Evolutionary conservation across 1,140 invertebrate genomes (phyloP), one percentile per base, ranked within the genome.

Genomic region (Scaptomyza pallida): DNA sequence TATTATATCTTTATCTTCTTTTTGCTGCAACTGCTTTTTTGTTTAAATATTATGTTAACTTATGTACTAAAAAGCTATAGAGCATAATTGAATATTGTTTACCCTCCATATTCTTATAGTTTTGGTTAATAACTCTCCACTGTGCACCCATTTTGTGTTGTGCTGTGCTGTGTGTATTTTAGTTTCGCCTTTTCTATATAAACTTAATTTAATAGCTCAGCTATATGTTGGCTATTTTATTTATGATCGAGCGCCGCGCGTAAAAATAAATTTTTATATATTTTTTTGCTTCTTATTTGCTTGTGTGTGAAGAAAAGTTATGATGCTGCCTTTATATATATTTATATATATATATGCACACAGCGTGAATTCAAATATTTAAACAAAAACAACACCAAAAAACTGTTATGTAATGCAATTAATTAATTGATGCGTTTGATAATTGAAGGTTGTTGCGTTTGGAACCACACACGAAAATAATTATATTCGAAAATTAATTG

Each of bases 41-140:
- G n/a, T n/a, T 35, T 35, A 35, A 35, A 12, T 35, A 12, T 35
- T 3, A 35, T 3, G 6, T 26, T 0, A 35, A 35, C 10, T 12
- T 35, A 35, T 12, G 33, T 12, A 35, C 3, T 35, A 35, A 35
- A n/a, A 26, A 6, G 33, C 12, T 12, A 35, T 33, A 12, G 8
- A 3, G 33, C 1, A 35, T 35, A n/a, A 35, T 19, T 54, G 43
- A 35, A 35, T 41, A 16, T 44, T 75, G 63, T 85, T 90, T 90
- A 90, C 89, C 89, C 69, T 90, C 89, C 70, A 90, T 64, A 75
- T 90, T 90, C 59, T 90, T 90, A 68, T 90, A 90, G 77, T 89
- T 90, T 45, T 72, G 60, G 65, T 90, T 90, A 63, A 90, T 90
- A 56, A 75, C 43, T 48, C 82, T 89, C 89, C 89, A 90, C 89